Conservation (phyloP, 1,140 invertebrate species). For the Pantala flavescens region DNA sequence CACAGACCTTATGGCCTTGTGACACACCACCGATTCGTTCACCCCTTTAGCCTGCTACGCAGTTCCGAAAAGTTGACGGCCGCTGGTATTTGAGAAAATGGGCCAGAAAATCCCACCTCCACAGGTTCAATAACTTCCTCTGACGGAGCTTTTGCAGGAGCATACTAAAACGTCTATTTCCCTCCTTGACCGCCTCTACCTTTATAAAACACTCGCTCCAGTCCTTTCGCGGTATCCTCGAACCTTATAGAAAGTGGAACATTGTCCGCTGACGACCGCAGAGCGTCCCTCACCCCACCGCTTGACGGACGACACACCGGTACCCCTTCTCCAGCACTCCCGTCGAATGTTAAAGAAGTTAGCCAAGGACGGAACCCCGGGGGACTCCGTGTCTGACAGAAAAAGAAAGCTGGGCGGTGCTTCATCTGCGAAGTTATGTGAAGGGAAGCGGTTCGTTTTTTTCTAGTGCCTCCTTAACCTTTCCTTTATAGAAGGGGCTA, state of each 20-base stretch:
- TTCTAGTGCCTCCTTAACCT: no score
- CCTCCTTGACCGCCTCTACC: background rate
- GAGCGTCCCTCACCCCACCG: background rate
- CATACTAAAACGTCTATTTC: background rate
- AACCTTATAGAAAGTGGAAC: slow-evolving; percentile 9
- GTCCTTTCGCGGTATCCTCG: background rate
- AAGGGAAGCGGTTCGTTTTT: no score
- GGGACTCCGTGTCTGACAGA: no score
- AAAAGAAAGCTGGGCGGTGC: no score
- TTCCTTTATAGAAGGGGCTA: no score
- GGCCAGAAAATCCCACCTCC: background rate
- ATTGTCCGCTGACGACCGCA: background rate
- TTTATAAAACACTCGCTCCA: no score
- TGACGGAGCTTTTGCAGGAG: background rate
- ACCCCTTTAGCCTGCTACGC: background rate
- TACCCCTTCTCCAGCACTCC: no score
- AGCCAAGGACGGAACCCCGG: no score
- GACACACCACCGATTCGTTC: background rate
- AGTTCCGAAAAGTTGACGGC: background rate
- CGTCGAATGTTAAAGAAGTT: no score
- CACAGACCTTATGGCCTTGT: no score
- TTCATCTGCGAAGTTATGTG: no score
- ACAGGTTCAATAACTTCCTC: background rate
- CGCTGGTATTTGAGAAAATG: background rate
- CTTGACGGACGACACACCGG: no score